These are phyloP conservation scores for Oncopodura yosiiana DNA, from an alignment of 1,140 invertebrate genomes.

Conservation along the genomic window DNA sequence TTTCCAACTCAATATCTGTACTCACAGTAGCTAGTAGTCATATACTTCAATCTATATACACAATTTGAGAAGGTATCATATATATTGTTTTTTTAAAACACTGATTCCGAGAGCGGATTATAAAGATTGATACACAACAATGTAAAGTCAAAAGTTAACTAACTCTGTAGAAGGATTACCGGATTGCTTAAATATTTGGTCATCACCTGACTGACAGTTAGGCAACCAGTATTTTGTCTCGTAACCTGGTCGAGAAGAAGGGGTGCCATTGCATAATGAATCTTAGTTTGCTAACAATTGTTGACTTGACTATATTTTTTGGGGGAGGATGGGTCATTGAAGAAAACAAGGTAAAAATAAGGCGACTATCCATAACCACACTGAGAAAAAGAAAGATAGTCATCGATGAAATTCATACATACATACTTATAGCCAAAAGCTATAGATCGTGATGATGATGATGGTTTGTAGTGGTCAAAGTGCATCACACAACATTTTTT, in stretches of 20 bases:
- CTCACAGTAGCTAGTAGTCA: too few species aligned
- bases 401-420: background rate
- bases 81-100: background rate
- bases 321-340: conserved; percentile 13
- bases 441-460: background rate
- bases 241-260: background rate
- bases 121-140: background rate
- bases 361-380: background rate
- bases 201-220: conserved; percentile 8
- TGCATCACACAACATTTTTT: conserved; percentile 1
- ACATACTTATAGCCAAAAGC: background rate
- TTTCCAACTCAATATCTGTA: background rate
- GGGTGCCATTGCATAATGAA: background rate
- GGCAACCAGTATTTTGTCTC: conserved; percentile 12
- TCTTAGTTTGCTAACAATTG: background rate
- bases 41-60: too few species aligned
- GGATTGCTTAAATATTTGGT: conserved; percentile 25
- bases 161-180: background rate
- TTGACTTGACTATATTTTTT: background rate
- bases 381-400: background rate
- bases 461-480: conserved; percentile 6
- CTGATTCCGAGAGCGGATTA: background rate
- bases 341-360: background rate
- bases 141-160: conserved; percentile 9
- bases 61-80: too few species aligned